Base-by-base conservation (phyloP, 2,888 invertebrate species). In the Taphrorychus bicolor region DNA sequence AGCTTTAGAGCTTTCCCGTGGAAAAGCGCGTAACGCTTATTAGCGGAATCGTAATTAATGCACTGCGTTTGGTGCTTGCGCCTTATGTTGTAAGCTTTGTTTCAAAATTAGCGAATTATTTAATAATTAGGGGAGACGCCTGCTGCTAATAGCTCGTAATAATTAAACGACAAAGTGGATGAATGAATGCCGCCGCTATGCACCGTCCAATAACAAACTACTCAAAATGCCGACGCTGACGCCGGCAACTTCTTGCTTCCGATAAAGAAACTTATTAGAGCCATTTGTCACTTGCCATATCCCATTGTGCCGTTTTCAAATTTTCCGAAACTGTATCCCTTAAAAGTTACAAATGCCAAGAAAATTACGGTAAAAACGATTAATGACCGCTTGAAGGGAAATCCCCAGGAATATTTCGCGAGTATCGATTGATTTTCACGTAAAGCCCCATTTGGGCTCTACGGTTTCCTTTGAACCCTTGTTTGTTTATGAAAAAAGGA, bases 101-200 rank as follows among this genome's bases (percentile, higher is more conserved):
- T 62, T 58, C 42, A 32, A 21, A 69, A 71, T 73, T 63, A 71
- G 70, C 63, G 71, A 71, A 74, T 74, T 72, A 72, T 72, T 71
- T 75, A 74, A 75, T 74, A 75, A 75, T 75, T 74, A 72, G 64
- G 49, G 64, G 70, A 72, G 69, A 73, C 73, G 70, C 73, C 69
- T 75, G 75, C 71, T 68, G 65, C 72, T 75, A 75, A 75, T 75
- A 70, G 73, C 72, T 67, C 60, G 72, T 70, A 73, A 71, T 72
- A 73, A 73, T 73, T 72, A 71, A 69, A 70, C 70, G 57, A 63
- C 59, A 64, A 40, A 57, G 56, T 63, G 49, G 52, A 18, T 61
- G 41, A 56, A 56, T 23, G 49, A 56, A 56, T 23, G 49, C 64
- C 16, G 42, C 52, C 57, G 42, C 49, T 57, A 45, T 52, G 52